Conservation (phyloP, 2,888 invertebrate genomes). For the Meandrusa payeni region DNA sequence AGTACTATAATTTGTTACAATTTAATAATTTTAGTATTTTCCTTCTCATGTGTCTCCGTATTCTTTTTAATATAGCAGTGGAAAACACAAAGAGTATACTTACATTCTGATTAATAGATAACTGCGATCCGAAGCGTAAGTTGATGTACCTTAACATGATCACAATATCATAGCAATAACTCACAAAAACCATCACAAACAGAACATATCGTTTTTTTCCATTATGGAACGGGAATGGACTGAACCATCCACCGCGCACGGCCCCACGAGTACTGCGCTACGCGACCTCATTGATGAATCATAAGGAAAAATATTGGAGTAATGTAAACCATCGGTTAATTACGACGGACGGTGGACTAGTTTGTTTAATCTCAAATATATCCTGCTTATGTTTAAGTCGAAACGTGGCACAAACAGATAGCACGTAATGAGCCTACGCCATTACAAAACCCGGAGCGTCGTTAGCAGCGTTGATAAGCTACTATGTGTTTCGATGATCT, state of each 20-base stretch:
- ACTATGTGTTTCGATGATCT: constrained; percentile 20
- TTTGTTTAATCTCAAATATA: constrained; percentile 52
- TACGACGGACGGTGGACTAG: constrained; percentile 48
- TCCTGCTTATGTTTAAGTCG: constrained; percentile 38
- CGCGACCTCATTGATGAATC: constrained; percentile 46
- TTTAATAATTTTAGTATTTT: too few relatives aligned
- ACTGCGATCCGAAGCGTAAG: constrained; percentile 21
- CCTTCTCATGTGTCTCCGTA: too few relatives aligned
- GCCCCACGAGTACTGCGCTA: constrained; percentile 35
- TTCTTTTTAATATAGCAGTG: too few relatives aligned
- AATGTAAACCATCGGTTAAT: constrained; percentile 56
- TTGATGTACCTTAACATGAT: constrained; percentile 20
- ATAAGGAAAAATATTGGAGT: constrained; percentile 65
- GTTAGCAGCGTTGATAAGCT: constrained; percentile 39
- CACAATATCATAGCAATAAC: not conserved
- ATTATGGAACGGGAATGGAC: constrained; percentile 20
- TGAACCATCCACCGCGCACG: constrained; percentile 28
- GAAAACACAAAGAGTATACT: constrained; percentile 3
- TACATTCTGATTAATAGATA: constrained; percentile 21
- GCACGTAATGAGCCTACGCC: constrained; percentile 44
- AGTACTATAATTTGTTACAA: too few relatives aligned
- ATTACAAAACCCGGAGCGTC: constrained; percentile 38
- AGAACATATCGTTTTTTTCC: constrained; percentile 5
- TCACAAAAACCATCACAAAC: constrained; percentile 48
- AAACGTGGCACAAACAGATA: constrained; percentile 46